phyloP scores from a whole-genome alignment of 2,888 invertebrate species.

The Sphinx pinastri region DNA sequence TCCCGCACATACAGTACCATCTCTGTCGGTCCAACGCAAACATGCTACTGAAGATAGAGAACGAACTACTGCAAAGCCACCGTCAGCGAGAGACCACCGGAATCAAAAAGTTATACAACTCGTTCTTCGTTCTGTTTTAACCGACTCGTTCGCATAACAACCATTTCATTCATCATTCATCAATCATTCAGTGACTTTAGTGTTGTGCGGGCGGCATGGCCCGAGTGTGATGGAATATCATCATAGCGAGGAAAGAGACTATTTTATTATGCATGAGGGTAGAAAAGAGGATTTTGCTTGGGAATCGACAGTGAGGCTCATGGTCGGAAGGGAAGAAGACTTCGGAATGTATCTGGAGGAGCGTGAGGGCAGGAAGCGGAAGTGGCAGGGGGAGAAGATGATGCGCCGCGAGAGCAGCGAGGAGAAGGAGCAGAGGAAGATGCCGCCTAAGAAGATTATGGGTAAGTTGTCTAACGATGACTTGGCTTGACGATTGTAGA shows the following conservation, averaged over 20 bases:
- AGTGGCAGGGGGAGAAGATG: constrained; percentile 74
- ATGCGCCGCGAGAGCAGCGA: constrained; percentile 68
- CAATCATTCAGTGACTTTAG: constrained; percentile 61
- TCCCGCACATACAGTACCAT: constrained; percentile 66
- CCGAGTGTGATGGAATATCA: constrained; percentile 70
- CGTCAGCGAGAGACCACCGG: constrained; percentile 93
- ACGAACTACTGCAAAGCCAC: constrained; percentile 91
- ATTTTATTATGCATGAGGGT: constrained; percentile 67
- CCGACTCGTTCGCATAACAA: constrained; percentile 44
- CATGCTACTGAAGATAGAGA: constrained; percentile 89
- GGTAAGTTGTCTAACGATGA: too few species aligned
- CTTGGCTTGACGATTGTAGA: too few species aligned
- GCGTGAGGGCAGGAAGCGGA: constrained; percentile 72
- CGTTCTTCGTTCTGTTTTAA: constrained; percentile 94
- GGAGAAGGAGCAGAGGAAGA: constrained; percentile 71
- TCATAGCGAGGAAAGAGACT: constrained; percentile 58
- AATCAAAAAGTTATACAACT: constrained; percentile 93
- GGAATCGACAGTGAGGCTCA: constrained; percentile 71
- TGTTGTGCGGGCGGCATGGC: constrained; percentile 50
- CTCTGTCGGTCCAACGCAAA: constrained; percentile 70
- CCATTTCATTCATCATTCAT: constrained; percentile 41
- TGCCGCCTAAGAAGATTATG: constrained; percentile 77
- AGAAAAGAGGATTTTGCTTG: constrained; percentile 70
- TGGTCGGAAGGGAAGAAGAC: constrained; percentile 67
- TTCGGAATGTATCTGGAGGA: constrained; percentile 76